Conservation (phyloP, 2,113 vertebrate genomes). For the Sprattus sprattus region DNA sequence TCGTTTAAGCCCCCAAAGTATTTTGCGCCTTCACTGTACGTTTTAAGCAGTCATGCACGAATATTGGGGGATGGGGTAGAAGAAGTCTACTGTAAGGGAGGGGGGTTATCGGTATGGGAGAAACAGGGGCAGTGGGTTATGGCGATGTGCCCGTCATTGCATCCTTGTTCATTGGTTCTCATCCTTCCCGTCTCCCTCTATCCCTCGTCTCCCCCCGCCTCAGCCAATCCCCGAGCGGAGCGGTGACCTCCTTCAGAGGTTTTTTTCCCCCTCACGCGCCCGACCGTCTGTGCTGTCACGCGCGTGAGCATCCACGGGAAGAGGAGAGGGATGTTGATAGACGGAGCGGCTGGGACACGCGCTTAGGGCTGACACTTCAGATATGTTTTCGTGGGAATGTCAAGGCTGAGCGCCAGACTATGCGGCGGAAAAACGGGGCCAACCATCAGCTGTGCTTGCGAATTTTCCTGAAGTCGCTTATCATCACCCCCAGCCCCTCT, state of each 20-base stretch:
- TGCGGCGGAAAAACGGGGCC: slow-evolving; percentile 10
- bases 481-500: not conserved
- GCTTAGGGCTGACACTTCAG: slow-evolving; percentile 23
- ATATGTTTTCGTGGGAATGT: slow-evolving; percentile 23
- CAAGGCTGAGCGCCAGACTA: slow-evolving; percentile 1
- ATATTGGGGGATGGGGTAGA: not conserved
- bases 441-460: not conserved
- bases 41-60: not conserved
- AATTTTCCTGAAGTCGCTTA: not conserved
- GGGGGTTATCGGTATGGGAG: slow-evolving; percentile 2
- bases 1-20: not conserved
- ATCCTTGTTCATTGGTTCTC: not conserved
- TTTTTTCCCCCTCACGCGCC: not conserved
- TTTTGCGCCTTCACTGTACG: not conserved
- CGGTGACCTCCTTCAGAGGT: slow-evolving; percentile 32
- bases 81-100: slow-evolving; percentile 16
- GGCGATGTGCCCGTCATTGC: slow-evolving; percentile 31
- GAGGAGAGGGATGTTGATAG: not conserved
- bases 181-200: slow-evolving; percentile 32
- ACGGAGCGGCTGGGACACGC: not conserved
- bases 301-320: not conserved
- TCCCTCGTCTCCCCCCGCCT: slow-evolving; percentile 43
- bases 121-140: slow-evolving; percentile 68
- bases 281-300: slow-evolving; percentile 16
- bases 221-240: slow-evolving; percentile 51